Base-by-base conservation (phyloP, 1,140 invertebrate species). In the Leucophenga varia region DNA sequence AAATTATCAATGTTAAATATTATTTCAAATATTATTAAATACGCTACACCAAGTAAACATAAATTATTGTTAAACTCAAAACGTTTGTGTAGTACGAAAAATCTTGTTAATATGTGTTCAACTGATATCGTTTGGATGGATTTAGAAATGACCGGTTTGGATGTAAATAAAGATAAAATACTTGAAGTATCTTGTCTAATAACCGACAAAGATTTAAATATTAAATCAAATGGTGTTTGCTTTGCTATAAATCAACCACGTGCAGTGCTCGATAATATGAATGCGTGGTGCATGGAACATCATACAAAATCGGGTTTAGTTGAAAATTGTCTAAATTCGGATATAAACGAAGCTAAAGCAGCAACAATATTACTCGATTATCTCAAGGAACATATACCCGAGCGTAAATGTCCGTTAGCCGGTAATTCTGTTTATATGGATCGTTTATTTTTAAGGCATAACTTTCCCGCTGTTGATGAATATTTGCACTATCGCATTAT, bases 401-500 rank as follows among this genome's bases (percentile, higher is more conserved):
- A 83, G 63, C 79, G 82, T 55, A 78, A 76, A 46, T 86, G 84
- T 55, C 90, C 91, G 1, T 65, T 98, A 17, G 93, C 88, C 43
- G 95, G 95, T 0, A 98, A 95, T 78, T 87, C 89, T 43, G 81
- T 97, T 6, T 89, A 91, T 60, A 86, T 88, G 79, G 95, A 98
- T 74, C 78, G 87, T 52, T 42, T 86, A 10, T 95, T 95, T 76
- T 52, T 95, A 22, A 52, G 64, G 2, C 88, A 87, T 76, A 84
- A 87, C 57, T 89, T 93, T 85, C 89, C 90, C 1, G 75, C 55
- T 28, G 68, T 94, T 12, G 68, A 89, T 63, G 64, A 86, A 9
- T 90, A 94, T 76, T 78, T 97, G 44, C 93, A 97, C 76, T 97
- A 98, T 77, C 82, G 95, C 64, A 87, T 93, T 17, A 86, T 98